Percentiles rank a stretch among this genome's conserved stretches.
phyloP scores from a whole-genome alignment of 30 jellyfish, hydroid and myxozoan species.

The Nemopilema nomurai region DNA sequence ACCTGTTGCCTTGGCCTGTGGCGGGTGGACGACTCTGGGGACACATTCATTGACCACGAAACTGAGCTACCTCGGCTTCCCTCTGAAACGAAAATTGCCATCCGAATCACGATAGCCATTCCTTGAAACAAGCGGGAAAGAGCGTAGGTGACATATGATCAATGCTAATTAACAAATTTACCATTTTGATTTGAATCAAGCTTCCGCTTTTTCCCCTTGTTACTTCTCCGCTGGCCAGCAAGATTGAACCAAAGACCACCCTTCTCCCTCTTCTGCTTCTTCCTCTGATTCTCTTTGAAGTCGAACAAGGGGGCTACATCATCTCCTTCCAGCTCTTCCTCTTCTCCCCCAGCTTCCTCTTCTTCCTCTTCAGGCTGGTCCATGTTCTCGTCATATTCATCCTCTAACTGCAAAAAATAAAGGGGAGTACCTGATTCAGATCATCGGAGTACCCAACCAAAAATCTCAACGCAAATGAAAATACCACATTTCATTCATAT shows the following conservation, averaged over 20 bases:
- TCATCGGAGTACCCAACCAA: no score
- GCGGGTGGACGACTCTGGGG: constrained; percentile 80
- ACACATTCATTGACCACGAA: constrained; percentile 90
- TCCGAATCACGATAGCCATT: not conserved
- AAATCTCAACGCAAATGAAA: no score
- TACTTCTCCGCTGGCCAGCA: constrained; percentile 44
- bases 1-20: constrained; percentile 86
- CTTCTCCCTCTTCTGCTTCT: constrained; percentile 61
- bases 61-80: constrained; percentile 72
- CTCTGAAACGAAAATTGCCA: not conserved
- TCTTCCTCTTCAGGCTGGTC: constrained; percentile 88
- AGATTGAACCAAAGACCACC: constrained; percentile 44
- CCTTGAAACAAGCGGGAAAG: not conserved
- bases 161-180: not conserved
- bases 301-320: constrained; percentile 66
- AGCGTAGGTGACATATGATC: not conserved
- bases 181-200: constrained; percentile 34
- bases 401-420: constrained; percentile 63
- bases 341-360: constrained; percentile 81
- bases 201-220: constrained; percentile 75
- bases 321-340: constrained; percentile 54
- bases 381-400: constrained; percentile 74
- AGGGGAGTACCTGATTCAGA: no score
- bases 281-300: constrained; percentile 32
- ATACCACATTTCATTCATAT: no score